These are phyloP conservation scores for Mesoclemmys tuberculata DNA, from an alignment of 2,113 vertebrate species.

Conservation along the genomic window DNA sequence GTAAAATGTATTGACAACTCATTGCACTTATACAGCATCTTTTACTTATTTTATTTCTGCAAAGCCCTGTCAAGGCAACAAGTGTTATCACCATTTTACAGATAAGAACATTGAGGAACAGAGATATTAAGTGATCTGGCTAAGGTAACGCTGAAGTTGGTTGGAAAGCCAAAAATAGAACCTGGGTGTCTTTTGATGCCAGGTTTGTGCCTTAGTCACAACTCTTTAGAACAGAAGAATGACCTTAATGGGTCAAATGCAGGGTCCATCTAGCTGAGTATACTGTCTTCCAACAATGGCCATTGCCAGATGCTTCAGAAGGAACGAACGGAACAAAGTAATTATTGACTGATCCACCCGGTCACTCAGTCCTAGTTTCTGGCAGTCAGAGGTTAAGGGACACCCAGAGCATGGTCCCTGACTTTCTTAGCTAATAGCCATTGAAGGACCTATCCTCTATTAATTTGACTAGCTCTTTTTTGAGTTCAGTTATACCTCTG, in stretches of 20 bases:
- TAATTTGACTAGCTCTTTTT: background rate
- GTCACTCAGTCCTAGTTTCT: background rate
- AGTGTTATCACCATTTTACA: background rate
- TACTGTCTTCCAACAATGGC: background rate
- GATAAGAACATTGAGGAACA: background rate
- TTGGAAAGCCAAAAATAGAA: background rate
- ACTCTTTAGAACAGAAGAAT: background rate
- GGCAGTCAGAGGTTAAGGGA: background rate
- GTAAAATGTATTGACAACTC: background rate
- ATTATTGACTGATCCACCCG: background rate
- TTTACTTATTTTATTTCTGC: background rate
- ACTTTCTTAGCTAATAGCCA: background rate
- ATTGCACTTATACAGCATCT: background rate
- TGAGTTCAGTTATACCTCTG: background rate
- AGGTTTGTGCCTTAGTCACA: background rate
- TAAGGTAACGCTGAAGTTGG: background rate
- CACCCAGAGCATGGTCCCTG: background rate
- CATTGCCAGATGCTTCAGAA: background rate
- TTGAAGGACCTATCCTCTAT: background rate
- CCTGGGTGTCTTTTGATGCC: background rate
- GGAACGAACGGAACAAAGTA: background rate
- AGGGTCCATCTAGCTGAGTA: background rate
- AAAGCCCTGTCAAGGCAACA: background rate
- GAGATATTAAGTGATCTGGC: background rate
- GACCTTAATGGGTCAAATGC: background rate